Evolutionary conservation across 2,888 invertebrate genomes (phyloP).

Genomic region (Nineta flava): DNA sequence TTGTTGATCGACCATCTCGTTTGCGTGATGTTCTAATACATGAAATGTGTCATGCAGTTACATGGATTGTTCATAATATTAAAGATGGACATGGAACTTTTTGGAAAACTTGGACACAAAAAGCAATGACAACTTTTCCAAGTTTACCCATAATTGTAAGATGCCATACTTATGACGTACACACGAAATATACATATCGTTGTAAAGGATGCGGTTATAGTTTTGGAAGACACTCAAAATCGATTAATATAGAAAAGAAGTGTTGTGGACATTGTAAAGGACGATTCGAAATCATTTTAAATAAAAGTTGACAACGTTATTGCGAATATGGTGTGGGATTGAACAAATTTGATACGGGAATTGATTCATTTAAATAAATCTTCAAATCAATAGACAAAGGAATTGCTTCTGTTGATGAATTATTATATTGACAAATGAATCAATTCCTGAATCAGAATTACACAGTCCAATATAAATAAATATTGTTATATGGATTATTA

Average conservation of each 20-base stretch:
- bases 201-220: constrained; percentile 57
- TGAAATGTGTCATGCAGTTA: constrained; percentile 90
- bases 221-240: constrained; percentile 65
- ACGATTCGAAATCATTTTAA: constrained; percentile 50
- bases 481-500: too few species aligned
- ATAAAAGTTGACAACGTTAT: constrained; percentile 27
- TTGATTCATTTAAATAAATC: too few species aligned
- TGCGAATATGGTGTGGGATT: too few species aligned
- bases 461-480: too few species aligned
- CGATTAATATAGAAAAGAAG: constrained; percentile 52
- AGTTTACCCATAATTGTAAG: constrained; percentile 67
- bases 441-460: too few species aligned
- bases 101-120: constrained; percentile 71
- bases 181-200: constrained; percentile 75
- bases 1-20: constrained; percentile 63
- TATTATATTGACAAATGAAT: too few species aligned
- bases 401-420: too few species aligned
- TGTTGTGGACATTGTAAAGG: constrained; percentile 64
- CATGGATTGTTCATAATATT: constrained; percentile 66
- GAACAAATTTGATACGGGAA: too few species aligned
- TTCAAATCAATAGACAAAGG: too few species aligned
- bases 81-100: constrained; percentile 68
- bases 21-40: constrained; percentile 83
- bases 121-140: constrained; percentile 50
- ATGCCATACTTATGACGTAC: constrained; percentile 73